Evolutionary conservation across 2,888 invertebrate genomes (phyloP).

Genomic region (Scelioninae gen. 2): DNA sequence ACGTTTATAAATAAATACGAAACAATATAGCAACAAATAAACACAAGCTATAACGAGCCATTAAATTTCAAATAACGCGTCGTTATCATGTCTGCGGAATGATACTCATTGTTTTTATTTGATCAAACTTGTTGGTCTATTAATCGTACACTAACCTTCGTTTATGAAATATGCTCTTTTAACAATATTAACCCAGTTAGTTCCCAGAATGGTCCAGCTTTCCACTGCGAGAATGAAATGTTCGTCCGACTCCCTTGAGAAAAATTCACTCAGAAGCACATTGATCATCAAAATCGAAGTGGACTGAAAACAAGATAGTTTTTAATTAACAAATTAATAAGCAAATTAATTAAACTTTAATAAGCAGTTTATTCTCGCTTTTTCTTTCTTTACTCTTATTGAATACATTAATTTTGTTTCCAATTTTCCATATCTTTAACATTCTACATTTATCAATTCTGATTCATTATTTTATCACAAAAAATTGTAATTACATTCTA

Average conservation of each 20-base stretch:
- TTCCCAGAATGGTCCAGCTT: constrained; percentile 69
- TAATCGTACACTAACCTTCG: constrained; percentile 41
- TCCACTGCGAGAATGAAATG: constrained; percentile 66
- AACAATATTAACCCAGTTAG: constrained; percentile 70
- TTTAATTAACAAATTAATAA: too few species aligned
- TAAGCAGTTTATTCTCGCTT: too few species aligned
- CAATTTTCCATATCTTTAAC: too few species aligned
- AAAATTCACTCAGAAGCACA: constrained; percentile 69
- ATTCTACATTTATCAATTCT: too few species aligned
- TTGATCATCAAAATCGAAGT: constrained; percentile 71
- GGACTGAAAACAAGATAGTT: constrained; percentile 64
- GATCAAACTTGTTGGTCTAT: constrained; percentile 3
- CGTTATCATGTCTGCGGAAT: constrained; percentile 29
- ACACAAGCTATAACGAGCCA: constrained; percentile 48
- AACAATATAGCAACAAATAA: constrained; percentile 33
- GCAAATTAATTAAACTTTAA: too few species aligned
- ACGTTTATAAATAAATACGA: constrained; percentile 30
- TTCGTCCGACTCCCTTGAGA: constrained; percentile 65
- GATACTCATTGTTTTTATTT: constrained; percentile 40
- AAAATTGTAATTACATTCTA: too few species aligned
- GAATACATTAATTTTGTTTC: too few species aligned
- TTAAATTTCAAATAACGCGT: constrained; percentile 35
- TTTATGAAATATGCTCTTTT: constrained; percentile 61
- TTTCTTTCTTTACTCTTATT: too few species aligned
- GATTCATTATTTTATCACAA: too few species aligned